These are phyloP conservation scores for Tetramorium alpestre DNA, from an alignment of 1,140 invertebrate genomes.

Conservation along the genomic window DNA sequence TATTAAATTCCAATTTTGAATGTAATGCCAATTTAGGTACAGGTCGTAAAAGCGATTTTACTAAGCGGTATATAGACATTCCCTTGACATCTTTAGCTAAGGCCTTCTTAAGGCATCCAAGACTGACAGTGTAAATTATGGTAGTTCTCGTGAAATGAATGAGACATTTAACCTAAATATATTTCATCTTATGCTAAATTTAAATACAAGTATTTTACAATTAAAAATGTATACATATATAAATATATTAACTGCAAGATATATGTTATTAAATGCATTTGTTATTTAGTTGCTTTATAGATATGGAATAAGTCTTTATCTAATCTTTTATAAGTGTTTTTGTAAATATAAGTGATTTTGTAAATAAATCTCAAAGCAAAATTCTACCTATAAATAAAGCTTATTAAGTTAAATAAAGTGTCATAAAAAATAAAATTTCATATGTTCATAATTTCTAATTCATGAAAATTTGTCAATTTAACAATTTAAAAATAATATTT, in stretches of 20 bases:
- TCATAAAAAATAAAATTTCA: neutral
- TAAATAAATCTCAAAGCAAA: neutral
- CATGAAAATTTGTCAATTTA: neutral
- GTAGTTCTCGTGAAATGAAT: constrained; percentile 40
- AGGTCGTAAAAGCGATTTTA: constrained; percentile 30
- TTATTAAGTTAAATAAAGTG: neutral
- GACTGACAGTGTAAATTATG: constrained; percentile 40
- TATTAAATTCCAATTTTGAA: constrained; percentile 5
- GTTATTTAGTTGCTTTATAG: neutral
- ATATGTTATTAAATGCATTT: neutral
- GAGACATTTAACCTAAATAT: constrained; percentile 63
- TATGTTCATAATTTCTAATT: neutral
- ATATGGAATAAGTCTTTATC: neutral
- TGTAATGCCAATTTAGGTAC: constrained; percentile 54
- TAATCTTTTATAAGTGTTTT: neutral
- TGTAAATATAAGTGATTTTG: neutral
- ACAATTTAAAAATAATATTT: neutral
- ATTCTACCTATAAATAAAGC: neutral
- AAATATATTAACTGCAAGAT: neutral
- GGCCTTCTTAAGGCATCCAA: constrained; percentile 56
- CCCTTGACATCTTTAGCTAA: constrained; percentile 72
- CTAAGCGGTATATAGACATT: constrained; percentile 54
- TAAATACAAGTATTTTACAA: neutral
- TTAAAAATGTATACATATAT: neutral
- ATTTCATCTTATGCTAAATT: constrained; percentile 10